phyloP scores from a whole-genome alignment of 2,888 invertebrate genomes.

The Parnassius mnemosyne region DNA sequence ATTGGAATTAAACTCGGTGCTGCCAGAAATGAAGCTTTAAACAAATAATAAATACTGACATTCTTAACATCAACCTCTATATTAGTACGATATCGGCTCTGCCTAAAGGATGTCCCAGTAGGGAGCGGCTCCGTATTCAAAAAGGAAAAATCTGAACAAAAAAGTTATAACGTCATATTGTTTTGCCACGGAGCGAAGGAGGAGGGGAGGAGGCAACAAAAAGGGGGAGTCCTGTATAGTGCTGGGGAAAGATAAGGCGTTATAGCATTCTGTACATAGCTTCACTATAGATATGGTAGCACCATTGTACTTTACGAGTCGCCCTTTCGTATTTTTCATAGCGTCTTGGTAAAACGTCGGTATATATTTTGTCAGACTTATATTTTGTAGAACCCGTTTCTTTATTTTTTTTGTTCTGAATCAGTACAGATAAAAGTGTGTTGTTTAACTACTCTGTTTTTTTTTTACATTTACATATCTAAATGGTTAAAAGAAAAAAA shows the following conservation, averaged over 20 bases:
- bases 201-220: constrained; percentile 40
- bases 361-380: constrained; percentile 21
- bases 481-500: no score
- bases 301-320: constrained; percentile 63
- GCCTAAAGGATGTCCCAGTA: constrained; percentile 62
- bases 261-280: constrained; percentile 58
- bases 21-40: constrained; percentile 3
- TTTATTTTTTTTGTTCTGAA: no score
- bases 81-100: constrained; percentile 54
- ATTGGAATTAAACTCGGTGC: constrained; percentile 4
- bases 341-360: constrained; percentile 49
- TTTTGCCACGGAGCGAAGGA: constrained; percentile 72
- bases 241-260: constrained; percentile 71
- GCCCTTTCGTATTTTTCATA: constrained; percentile 61
- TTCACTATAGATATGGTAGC: constrained; percentile 43
- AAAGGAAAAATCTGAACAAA: constrained; percentile 75
- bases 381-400: background rate
- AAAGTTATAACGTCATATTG: constrained; percentile 81
- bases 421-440: no score
- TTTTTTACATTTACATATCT: no score
- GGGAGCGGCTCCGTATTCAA: constrained; percentile 70
- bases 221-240: constrained; percentile 64
- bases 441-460: no score
- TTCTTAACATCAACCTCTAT: constrained; percentile 49
- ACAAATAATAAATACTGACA: constrained; percentile 12